Base-by-base conservation (phyloP, 2,888 invertebrate genomes). In the Melieria picta region DNA sequence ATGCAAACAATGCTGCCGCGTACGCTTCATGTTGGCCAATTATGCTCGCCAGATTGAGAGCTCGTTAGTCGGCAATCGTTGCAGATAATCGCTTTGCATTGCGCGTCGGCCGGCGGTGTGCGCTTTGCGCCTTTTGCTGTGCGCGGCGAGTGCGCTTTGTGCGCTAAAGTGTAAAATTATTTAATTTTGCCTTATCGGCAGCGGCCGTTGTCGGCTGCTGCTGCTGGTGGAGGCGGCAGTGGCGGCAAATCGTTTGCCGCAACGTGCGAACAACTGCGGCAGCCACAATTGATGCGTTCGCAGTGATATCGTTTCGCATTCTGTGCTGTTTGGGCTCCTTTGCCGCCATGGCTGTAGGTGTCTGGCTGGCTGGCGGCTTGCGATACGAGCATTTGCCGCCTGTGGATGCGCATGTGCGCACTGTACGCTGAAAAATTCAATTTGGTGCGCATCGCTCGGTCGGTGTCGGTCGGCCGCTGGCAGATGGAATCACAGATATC, bases 401-500 rank as follows among this genome's bases (percentile, higher is more conserved):
- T 30, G 30, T 30, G 30, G 30, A n/a, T 68, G 61, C 57, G 11
- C 56, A 16, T 66, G 66, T 48, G 50, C 62, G 9, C 5, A 60
- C 7, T 7, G 13, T 60, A 46, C 13, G 56, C 13, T 30, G 13
- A 58, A 66, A 58, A 66, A 58, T 66, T 58, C 66, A 66, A 66
- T 66, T 58, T 66, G 58, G 68, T 62, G 46, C 61, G 68, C 68
- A 46, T 60, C 68, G 52, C n/a, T 52, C 52, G 13, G 52, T n/a
- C 13, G 52, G 11, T 50, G 50, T n/a, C 13, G 52, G 55, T 52
- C 9, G 60, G 52, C 42, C 55, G 61, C 52, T 55, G 13, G 77
- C 81, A 79, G 81, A 81, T 81, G 82, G 82, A 81, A 81, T 81
- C 81, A 81, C 75, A 77, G 61, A 61, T 62, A 71, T 70, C 71